Evolutionary conservation across 2,888 invertebrate genomes (phyloP), one percentile per base, ranked within the genome.

Genomic region (Pimpla rufipes): DNA sequence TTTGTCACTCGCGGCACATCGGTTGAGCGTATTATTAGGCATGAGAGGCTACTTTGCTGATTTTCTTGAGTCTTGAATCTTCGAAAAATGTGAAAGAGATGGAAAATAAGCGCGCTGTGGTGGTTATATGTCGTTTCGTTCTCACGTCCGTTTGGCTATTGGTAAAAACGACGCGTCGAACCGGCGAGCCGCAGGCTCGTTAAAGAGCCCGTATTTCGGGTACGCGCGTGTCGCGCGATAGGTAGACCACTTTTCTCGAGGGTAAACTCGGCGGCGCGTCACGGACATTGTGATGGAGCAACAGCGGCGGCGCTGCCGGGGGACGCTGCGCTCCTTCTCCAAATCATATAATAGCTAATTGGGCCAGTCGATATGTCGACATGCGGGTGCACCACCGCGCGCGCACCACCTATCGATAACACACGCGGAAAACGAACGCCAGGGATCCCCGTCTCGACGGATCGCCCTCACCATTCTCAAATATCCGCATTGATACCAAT

Each of bases 341-440:
- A 73, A 81, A 81, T 81, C 81, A 57, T 73, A 73, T 77, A 81
- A 73, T 77, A 67, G 45, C 4, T 66, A 66, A 81, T 81, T 77
- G 81, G 55, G 37, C 23, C 35, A 18, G 66, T 40, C 67, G 66
- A 77, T 67, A 67, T 50, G 67, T 16, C 77, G 57, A 67, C 67
- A 81, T 81, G 81, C 81, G 81, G 81, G 81, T 81, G 76, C n/a
- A n/a, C n/a, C n/a, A 62, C 62, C 75, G 29, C 50, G 16, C 21
- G 29, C 5, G 5, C 37, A 23, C 16, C 35, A 50, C 10, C 45
- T 16, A 64, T 8, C 21, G 16, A 66, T 13, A 45, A 47, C 37
- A 52, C n/a, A n/a, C n/a, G n/a, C 37, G 23, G 23, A 66, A 66
- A 66, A 45, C 13, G 5, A 23, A 40, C 45, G 16, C 23, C n/a